Conservation (phyloP, 2,888 invertebrate species). For the Lithophane socia region DNA sequence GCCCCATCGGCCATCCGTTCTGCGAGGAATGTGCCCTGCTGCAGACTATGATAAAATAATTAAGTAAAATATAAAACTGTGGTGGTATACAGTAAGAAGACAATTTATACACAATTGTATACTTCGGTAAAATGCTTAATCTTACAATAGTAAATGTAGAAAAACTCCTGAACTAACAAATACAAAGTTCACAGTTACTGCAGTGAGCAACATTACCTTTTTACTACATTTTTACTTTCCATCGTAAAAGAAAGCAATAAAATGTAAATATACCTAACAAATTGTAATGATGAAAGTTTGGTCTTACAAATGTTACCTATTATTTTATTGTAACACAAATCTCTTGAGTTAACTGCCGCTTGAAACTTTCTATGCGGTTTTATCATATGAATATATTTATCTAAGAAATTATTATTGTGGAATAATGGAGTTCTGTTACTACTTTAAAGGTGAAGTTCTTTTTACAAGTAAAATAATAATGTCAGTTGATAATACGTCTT, state of each 20-base stretch:
- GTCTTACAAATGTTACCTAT: constrained; percentile 43
- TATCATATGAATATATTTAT: constrained; percentile 20
- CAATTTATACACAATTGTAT: background rate
- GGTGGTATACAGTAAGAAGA: background rate
- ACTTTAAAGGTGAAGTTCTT: background rate
- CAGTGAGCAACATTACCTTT: constrained; percentile 36
- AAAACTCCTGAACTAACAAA: background rate
- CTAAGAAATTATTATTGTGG: background rate
- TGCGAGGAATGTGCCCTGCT: background rate
- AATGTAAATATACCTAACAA: constrained; percentile 56
- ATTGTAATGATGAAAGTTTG: constrained; percentile 54
- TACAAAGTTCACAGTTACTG: constrained; percentile 24
- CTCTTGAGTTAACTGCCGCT: constrained; percentile 25
- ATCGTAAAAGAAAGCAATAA: constrained; percentile 41
- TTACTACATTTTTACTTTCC: constrained; percentile 46
- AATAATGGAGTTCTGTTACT: constrained; percentile 11
- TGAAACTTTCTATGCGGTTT: constrained; percentile 33
- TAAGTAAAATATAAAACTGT: background rate
- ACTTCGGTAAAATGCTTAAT: background rate
- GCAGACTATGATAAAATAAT: background rate
- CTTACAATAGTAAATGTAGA: background rate
- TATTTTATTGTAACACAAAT: constrained; percentile 45
- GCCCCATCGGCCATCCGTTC: too few species aligned
- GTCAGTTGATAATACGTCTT: background rate
- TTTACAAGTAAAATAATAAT: background rate